Evolutionary conservation across 2,113 vertebrate species (phyloP).

Genomic region (Labeo catla): DNA sequence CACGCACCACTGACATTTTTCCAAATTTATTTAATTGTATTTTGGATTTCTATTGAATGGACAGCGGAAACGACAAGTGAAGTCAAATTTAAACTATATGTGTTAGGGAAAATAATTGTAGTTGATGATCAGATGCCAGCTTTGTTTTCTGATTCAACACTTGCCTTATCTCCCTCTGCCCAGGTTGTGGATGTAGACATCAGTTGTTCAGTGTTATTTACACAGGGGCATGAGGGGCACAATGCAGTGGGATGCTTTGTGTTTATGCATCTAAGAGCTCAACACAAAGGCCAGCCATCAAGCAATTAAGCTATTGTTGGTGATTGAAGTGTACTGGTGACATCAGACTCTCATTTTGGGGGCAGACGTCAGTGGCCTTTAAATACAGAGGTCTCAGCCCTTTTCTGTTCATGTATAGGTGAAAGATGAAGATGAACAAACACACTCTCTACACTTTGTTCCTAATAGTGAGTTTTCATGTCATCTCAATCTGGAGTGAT

Average conservation of each 20-base stretch:
- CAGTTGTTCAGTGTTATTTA: constrained; percentile 63
- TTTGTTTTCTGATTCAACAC: constrained; percentile 29
- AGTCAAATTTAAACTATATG: neutral
- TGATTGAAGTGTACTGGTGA: constrained; percentile 33
- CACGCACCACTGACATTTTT: neutral
- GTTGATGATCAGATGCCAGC: constrained; percentile 2
- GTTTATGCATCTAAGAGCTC: constrained; percentile 51
- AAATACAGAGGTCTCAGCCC: constrained; percentile 58
- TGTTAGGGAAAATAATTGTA: neutral
- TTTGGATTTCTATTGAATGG: neutral
- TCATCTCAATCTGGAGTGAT: constrained; percentile 58
- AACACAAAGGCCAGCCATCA: constrained; percentile 66
- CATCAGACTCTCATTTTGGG: constrained; percentile 30
- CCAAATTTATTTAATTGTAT: neutral
- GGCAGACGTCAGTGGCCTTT: constrained; percentile 59
- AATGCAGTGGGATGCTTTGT: constrained; percentile 64
- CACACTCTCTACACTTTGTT: constrained; percentile 48
- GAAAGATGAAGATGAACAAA: constrained; percentile 61
- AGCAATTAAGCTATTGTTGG: constrained; percentile 49
- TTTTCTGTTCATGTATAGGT: constrained; percentile 51
- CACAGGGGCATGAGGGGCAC: constrained; percentile 32
- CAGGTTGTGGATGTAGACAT: constrained; percentile 62
- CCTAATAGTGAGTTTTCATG: constrained; percentile 60
- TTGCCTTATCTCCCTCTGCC: constrained; percentile 76
- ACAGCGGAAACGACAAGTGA: neutral